phyloP scores from a whole-genome alignment of 2,113 vertebrate genomes.

The Geothlypis trichas region DNA sequence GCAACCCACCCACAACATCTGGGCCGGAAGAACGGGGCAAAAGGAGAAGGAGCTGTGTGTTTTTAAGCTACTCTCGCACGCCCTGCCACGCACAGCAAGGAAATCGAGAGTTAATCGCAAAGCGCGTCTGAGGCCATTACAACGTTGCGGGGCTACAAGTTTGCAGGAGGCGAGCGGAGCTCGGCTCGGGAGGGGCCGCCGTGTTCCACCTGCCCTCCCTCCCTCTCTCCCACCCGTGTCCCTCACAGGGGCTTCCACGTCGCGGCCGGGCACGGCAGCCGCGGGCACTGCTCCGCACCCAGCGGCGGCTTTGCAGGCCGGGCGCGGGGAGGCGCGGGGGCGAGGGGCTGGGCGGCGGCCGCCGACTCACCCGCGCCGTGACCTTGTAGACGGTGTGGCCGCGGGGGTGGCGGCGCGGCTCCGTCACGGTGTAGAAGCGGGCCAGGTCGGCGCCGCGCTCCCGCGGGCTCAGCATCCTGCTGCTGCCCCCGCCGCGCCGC shows the following conservation, averaged over 20 bases:
- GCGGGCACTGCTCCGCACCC: not conserved
- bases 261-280: not conserved
- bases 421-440: slow-evolving; percentile 97
- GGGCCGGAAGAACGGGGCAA: fast-evolving
- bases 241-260: not conserved
- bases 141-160: not conserved
- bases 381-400: slow-evolving; percentile 97
- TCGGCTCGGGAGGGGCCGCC: not conserved
- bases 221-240: not conserved
- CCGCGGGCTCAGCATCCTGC: slow-evolving; percentile 89
- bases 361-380: slow-evolving; percentile 87
- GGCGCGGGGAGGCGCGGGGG: not conserved
- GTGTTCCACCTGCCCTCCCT: not conserved
- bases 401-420: slow-evolving; percentile 88
- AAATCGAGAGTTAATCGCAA: not conserved
- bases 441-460: slow-evolving; percentile 86
- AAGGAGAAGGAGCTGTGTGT: not conserved
- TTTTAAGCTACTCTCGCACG: not conserved
- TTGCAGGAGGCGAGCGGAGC: not conserved
- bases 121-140: too few relatives aligned
- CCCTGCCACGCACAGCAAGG: not conserved
- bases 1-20: fast-evolving
- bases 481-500: slow-evolving; percentile 48
- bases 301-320: not conserved
- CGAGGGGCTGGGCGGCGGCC: not conserved